Evolutionary conservation across 2,113 vertebrate genomes (phyloP).

Genomic region (Mesembrinibis cayennensis): DNA sequence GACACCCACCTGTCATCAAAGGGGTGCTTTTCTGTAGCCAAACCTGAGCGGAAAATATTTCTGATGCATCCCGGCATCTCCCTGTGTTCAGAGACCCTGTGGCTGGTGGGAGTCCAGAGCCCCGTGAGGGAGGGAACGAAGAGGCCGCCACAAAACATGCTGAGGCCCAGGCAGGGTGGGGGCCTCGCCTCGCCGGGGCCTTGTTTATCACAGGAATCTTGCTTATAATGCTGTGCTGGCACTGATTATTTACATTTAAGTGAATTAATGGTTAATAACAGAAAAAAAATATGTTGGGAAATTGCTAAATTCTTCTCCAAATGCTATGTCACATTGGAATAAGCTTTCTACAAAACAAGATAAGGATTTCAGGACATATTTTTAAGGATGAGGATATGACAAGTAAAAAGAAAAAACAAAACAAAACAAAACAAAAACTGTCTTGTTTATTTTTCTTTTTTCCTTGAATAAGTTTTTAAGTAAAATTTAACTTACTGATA

Average conservation of each 20-base stretch:
- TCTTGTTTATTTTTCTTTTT: background rate
- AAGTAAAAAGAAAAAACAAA: background rate
- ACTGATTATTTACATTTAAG: background rate
- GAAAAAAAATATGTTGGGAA: background rate
- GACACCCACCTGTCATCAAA: background rate
- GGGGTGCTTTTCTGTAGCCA: background rate
- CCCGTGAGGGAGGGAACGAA: background rate
- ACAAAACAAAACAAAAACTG: no score
- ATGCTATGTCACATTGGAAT: background rate
- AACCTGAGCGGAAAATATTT: background rate
- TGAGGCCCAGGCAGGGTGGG: no score
- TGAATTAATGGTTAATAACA: background rate
- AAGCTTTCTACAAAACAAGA: background rate
- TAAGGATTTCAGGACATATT: background rate
- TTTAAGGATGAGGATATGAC: background rate
- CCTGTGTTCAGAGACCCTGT: accelerated
- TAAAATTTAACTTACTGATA: background rate
- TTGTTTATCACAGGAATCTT: background rate
- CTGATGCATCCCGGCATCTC: no score
- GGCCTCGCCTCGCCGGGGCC: background rate
- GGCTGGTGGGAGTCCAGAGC: background rate
- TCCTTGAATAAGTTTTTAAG: background rate
- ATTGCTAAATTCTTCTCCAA: background rate
- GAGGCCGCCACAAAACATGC: accelerated
- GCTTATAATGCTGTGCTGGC: background rate